These are phyloP conservation scores for Varroa destructor DNA, from an alignment of 1,140 invertebrate species.

Conservation along the genomic window DNA sequence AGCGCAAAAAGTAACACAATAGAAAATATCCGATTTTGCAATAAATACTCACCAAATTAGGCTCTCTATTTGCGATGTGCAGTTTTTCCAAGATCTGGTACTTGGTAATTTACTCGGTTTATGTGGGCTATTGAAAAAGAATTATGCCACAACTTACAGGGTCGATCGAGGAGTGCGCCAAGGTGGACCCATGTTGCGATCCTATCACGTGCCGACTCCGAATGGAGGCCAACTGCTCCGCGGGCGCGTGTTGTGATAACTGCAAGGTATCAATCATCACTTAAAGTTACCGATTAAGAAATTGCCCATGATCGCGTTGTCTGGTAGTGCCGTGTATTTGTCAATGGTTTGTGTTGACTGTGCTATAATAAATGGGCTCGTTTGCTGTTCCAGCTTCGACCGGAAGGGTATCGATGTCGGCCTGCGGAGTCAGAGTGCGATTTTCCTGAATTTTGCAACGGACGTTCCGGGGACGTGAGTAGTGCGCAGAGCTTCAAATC, in stretches of 20 bases:
- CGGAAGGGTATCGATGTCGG: conserved; percentile 62
- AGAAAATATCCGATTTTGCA: no score
- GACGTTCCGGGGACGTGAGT: conserved; percentile 52
- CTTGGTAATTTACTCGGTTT: no score
- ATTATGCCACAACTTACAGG: conserved; percentile 53
- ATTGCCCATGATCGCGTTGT: no score
- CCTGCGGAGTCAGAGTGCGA: conserved; percentile 79
- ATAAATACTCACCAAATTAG: no score
- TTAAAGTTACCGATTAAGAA: no score
- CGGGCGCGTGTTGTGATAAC: conserved; percentile 76
- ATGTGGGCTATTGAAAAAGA: no score
- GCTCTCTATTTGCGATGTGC: no score
- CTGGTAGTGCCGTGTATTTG: no score
- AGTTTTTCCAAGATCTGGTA: no score
- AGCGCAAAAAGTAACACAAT: no score
- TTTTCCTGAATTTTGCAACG: conserved; percentile 77
- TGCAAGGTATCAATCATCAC: conserved; percentile 55
- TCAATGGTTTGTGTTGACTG: no score
- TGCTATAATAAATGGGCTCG: no score
- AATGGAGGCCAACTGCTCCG: conserved; percentile 76
- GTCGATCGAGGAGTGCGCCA: conserved; percentile 65
- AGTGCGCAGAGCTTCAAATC: not conserved
- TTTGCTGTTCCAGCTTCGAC: conserved; percentile 50
- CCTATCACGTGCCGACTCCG: conserved; percentile 82
- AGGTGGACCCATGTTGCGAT: conserved; percentile 81